Evolutionary conservation across 2,113 vertebrate species (phyloP).

Genomic region (Myrmecobius fasciatus): DNA sequence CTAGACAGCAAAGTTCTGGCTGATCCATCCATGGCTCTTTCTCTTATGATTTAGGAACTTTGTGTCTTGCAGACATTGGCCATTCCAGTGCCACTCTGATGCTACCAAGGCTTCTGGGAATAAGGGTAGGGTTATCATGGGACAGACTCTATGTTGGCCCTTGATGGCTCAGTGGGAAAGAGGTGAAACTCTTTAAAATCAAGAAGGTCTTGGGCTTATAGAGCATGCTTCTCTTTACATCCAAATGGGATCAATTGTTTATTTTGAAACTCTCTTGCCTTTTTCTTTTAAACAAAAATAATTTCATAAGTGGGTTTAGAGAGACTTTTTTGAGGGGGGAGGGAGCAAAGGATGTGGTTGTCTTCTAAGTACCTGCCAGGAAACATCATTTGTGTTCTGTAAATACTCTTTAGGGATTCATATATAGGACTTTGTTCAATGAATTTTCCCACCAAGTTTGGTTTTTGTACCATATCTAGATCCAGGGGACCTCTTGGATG

Average conservation of each 20-base stretch:
- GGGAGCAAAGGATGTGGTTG: background rate
- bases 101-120: background rate
- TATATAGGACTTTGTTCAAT: background rate
- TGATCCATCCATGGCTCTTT: too few species aligned
- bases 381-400: constrained; percentile 42
- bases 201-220: constrained; percentile 19
- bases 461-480: background rate
- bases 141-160: background rate
- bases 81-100: background rate
- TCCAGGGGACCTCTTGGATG: background rate
- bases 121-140: background rate
- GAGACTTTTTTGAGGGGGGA: background rate
- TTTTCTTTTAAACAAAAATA: constrained; percentile 3
- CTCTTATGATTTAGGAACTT: background rate
- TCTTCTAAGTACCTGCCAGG: constrained; percentile 48
- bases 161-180: background rate
- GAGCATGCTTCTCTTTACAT: constrained; percentile 56
- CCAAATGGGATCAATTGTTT: constrained; percentile 50
- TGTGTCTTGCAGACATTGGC: background rate
- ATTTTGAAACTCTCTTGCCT: constrained; percentile 59
- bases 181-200: constrained; percentile 14
- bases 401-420: constrained; percentile 1
- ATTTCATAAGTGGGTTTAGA: background rate
- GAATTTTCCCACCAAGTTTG: background rate
- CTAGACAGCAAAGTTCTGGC: background rate